Conservation (phyloP, 2,797 vertebrate species). For the Meriones psammophilus region DNA sequence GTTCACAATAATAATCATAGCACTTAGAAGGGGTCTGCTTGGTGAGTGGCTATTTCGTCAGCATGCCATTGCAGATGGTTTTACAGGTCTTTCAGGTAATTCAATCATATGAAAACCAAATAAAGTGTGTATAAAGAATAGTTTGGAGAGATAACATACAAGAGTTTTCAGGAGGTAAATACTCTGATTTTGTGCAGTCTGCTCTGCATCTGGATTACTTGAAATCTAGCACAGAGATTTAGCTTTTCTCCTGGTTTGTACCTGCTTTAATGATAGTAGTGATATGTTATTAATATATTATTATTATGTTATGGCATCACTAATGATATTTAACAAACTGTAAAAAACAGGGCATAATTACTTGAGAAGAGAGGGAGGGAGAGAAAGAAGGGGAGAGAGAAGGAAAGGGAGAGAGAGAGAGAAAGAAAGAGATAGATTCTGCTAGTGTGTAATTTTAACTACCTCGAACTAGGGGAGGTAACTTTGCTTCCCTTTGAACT, state of each 20-base stretch:
- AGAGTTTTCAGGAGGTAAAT: not conserved
- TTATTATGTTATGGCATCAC: constrained; percentile 20
- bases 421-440: constrained; percentile 33
- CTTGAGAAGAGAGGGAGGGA: constrained; percentile 30
- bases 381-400: constrained; percentile 36
- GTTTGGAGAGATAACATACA: not conserved
- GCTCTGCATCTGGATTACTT: not conserved
- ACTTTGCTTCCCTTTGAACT: constrained; percentile 66
- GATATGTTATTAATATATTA: constrained; percentile 35
- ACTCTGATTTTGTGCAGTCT: not conserved
- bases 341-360: constrained; percentile 34
- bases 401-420: not conserved
- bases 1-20: not conserved
- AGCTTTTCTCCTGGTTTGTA: not conserved
- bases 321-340: constrained; percentile 62
- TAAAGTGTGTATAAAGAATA: no score
- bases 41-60: not conserved
- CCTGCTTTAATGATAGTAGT: constrained; percentile 8
- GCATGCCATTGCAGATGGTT: not conserved
- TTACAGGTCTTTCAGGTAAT: not conserved
- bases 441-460: constrained; percentile 71
- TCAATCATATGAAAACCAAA: not conserved
- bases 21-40: not conserved
- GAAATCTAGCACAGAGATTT: not conserved
- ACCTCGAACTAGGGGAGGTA: constrained; percentile 67